phyloP scores from a whole-genome alignment of 2,113 vertebrate species.

The Centropristis striata region DNA sequence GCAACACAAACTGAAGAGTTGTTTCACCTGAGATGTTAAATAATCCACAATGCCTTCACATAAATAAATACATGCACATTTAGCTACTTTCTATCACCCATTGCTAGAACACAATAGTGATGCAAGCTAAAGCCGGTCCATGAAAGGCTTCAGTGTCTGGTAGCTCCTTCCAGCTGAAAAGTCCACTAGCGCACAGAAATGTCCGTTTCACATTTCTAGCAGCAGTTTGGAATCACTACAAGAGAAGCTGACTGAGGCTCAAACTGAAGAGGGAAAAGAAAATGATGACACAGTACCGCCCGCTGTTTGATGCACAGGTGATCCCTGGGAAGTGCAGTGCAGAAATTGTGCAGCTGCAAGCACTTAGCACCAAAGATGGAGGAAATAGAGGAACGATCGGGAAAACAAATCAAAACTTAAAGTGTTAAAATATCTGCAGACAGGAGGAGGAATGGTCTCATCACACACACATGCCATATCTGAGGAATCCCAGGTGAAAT shows the following conservation, averaged over 20 bases:
- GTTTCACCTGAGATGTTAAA: conserved; percentile 62
- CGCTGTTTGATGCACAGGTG: not conserved
- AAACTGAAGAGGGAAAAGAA: not conserved
- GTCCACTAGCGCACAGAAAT: not conserved
- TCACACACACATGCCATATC: not conserved
- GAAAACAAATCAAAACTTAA: not conserved
- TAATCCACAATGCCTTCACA: conserved; percentile 20
- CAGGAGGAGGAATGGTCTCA: conserved; percentile 7
- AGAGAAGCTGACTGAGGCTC: conserved; percentile 2
- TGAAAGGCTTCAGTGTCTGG: conserved; percentile 15
- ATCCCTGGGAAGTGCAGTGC: conserved; percentile 31
- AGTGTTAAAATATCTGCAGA: conserved; percentile 1
- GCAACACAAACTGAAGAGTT: not conserved
- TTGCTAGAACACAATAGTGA: conserved; percentile 65
- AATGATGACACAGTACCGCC: not conserved
- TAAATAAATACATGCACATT: conserved; percentile 51
- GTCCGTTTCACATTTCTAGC: not conserved
- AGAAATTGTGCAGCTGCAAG: not conserved
- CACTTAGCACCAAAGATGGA: conserved; percentile 39
- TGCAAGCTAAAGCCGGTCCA: conserved; percentile 4
- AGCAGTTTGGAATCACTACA: conserved; percentile 20
- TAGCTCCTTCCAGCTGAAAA: not conserved
- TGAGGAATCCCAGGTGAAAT: conserved; percentile 4
- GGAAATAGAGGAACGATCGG: not conserved
- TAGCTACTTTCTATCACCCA: conserved; percentile 28